These are phyloP conservation scores for Dendrocincla tyrannina DNA, from an alignment of 2,797 vertebrate genomes.

Conservation along the genomic window DNA sequence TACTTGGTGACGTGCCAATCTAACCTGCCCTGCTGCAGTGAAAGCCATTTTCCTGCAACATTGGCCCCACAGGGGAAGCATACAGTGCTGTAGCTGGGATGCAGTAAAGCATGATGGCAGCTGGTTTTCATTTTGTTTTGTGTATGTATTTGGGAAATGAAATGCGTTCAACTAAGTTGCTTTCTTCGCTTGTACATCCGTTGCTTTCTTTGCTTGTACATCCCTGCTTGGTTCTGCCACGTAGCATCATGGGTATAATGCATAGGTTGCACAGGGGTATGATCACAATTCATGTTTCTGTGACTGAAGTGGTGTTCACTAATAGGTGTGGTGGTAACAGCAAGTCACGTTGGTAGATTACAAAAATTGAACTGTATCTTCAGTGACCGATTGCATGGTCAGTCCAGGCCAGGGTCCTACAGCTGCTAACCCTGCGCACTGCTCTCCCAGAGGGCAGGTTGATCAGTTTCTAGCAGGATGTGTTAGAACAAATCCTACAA, in stretches of 20 bases:
- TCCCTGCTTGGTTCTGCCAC: not conserved
- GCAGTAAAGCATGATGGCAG: not conserved
- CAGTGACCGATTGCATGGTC: not conserved
- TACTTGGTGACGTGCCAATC: not conserved
- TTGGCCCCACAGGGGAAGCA: not conserved
- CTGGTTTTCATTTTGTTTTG: not conserved
- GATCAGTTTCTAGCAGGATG: not conserved
- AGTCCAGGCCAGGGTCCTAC: not conserved
- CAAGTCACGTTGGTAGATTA: not conserved
- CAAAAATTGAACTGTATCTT: not conserved
- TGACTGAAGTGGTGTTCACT: not conserved
- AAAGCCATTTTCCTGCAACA: not conserved
- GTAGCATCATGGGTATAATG: too few relatives aligned
- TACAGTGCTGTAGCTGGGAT: not conserved
- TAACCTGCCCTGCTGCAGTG: not conserved
- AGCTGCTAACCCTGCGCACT: not conserved
- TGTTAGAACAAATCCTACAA: not conserved
- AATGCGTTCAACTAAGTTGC: not conserved
- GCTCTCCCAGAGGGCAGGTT: not conserved
- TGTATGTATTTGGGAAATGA: not conserved
- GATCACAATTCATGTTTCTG: not conserved
- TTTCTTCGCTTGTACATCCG: not conserved
- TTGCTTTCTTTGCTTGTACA: not conserved
- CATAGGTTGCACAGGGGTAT: not conserved
- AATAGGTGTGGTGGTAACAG: not conserved